Evolutionary conservation across 2,888 invertebrate genomes (phyloP).

Genomic region (Cataglyphis altisquamis): DNA sequence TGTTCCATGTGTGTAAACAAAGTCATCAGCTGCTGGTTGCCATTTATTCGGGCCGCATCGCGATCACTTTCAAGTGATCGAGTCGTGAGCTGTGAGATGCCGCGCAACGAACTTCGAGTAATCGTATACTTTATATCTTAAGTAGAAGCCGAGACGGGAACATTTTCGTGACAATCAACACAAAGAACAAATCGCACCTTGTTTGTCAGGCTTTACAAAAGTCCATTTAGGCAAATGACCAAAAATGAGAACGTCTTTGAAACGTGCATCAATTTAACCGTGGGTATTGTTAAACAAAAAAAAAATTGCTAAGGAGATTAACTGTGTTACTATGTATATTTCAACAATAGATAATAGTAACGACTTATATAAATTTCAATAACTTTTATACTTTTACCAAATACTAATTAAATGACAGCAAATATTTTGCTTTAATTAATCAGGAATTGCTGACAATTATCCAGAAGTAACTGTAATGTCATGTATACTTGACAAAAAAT

Average conservation of each 20-base stretch:
- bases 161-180: constrained; percentile 31
- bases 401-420: neutral
- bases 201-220: constrained; percentile 14
- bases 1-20: constrained; percentile 68
- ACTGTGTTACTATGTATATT: neutral
- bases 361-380: neutral
- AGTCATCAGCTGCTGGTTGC: constrained; percentile 44
- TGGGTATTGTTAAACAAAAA: neutral
- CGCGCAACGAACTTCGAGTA: constrained; percentile 30
- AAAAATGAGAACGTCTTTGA: constrained; percentile 10
- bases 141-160: constrained; percentile 8
- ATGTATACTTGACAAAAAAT: neutral
- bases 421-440: neutral
- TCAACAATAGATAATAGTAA: neutral
- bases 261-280: neutral
- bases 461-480: neutral
- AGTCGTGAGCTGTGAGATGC: neutral
- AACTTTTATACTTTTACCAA: neutral
- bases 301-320: neutral
- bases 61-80: neutral
- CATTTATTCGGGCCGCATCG: constrained; percentile 7
- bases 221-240: constrained; percentile 8
- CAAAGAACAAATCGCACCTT: constrained; percentile 6
- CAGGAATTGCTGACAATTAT: neutral
- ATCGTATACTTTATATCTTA: constrained; percentile 10